Evolutionary conservation across 2,888 invertebrate species (phyloP), one percentile per base, ranked within the genome.

Genomic region (Caenorhabditis angaria): DNA sequence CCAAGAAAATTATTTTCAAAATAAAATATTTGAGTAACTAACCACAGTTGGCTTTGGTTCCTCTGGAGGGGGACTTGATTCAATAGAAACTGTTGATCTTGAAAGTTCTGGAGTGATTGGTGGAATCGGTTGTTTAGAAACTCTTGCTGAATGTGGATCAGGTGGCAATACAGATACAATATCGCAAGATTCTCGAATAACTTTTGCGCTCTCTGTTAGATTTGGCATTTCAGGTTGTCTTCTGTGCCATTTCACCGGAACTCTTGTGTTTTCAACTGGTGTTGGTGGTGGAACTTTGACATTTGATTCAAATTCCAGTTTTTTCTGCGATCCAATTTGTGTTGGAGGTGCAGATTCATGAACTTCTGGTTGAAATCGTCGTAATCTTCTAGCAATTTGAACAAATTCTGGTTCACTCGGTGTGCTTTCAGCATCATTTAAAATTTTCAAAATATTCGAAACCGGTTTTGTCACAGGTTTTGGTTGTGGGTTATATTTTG

Each of bases 61-160:
- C 41, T 75, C 75, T 56, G 75, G 75, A 4, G 75, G 75, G 18
- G 75, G 75, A 54, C 75, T 75, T 10, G 70, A 28, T 47, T 75
- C 68, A 5, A 58, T 53, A 3, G 57, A 55, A n/a, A 64, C 61
- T 5, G 51, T 27, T 57, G 63, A 60, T 25, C 54, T 22, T 5
- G 25, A 18, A 35, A 61, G 51, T 50, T 61, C 65, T 2, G 57
- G 53, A 18, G 55, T 28, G 32, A 72, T 64, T 41, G 64, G 32
- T 29, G 72, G 64, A 24, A 64, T 64, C 57, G 71, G 66, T 32
- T 72, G 72, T 68, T 65, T 61, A 25, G 73, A 69, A 29, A 56
- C 62, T 65, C 73, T 65, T 48, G 73, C 68, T 22, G 73, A 63
- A 50, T 69, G 68, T 41, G 73, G 73, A 60, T 73, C 73, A 55